These are phyloP conservation scores for Rhabdomys dilectus DNA, from an alignment of 2,113 vertebrate species.

Conservation along the genomic window DNA sequence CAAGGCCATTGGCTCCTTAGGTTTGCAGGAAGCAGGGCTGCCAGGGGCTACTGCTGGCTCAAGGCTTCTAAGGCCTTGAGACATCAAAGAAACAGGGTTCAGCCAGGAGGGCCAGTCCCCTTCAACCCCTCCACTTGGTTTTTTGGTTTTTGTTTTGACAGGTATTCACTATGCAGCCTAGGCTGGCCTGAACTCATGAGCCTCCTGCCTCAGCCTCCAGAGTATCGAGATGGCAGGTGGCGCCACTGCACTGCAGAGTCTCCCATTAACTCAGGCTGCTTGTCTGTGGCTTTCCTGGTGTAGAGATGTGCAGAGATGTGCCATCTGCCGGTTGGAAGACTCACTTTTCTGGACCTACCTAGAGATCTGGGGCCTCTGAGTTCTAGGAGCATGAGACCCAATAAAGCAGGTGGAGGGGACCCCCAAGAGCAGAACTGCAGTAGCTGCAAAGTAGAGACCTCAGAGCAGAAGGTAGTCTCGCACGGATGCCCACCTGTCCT, in stretches of 20 bases:
- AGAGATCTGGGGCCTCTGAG: neutral
- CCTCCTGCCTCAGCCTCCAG: neutral
- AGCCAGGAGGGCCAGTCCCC: neutral
- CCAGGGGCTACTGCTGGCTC: neutral
- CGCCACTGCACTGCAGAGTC: too few relatives aligned
- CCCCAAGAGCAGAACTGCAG: neutral
- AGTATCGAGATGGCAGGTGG: neutral
- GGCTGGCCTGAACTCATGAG: neutral
- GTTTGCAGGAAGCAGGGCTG: neutral
- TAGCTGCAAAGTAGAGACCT: neutral
- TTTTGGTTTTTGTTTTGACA: neutral
- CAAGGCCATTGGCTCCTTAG: neutral
- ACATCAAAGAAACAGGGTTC: neutral
- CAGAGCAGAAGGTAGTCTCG: too few relatives aligned
- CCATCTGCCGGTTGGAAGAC: too few relatives aligned
- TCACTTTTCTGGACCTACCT: too few relatives aligned
- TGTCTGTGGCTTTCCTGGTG: neutral
- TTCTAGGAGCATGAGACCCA: neutral
- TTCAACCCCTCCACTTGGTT: neutral
- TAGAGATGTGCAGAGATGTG: neutral
- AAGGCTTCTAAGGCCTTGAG: neutral
- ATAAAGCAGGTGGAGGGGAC: neutral
- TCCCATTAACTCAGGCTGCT: neutral
- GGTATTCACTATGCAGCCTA: neutral
- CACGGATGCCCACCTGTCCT: conserved; percentile 90